Conservation (phyloP, 2,888 invertebrate species). For the Athripsodes cinereus region DNA sequence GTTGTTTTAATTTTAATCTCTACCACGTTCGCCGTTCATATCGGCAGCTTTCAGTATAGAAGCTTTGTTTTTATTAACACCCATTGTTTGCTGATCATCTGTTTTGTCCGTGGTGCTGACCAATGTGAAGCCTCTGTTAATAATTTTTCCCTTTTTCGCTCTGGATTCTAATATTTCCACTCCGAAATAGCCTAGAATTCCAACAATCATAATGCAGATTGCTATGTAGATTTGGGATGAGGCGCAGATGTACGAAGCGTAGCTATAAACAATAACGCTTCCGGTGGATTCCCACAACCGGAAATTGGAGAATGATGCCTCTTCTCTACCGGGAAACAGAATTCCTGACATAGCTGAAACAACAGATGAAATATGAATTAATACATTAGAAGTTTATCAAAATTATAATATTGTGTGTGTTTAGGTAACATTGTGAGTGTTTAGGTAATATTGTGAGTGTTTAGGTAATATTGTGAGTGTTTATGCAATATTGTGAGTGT, state of each 20-base stretch:
- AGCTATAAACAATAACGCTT: slow-evolving; percentile 78
- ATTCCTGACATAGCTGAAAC: slow-evolving; percentile 73
- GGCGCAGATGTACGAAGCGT: slow-evolving; percentile 72
- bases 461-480: too few species aligned
- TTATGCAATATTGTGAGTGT: too few species aligned
- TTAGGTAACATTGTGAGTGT: too few species aligned
- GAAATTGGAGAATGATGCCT: slow-evolving; percentile 90
- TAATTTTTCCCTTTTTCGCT: slow-evolving; percentile 39
- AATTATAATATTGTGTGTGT: too few species aligned
- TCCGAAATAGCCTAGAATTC: slow-evolving; percentile 67
- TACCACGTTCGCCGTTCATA: neutral
- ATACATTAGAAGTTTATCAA: too few species aligned
- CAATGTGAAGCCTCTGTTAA: slow-evolving; percentile 42
- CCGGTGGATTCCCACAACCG: slow-evolving; percentile 88
- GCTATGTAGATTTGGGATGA: slow-evolving; percentile 64
- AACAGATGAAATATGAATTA: neutral
- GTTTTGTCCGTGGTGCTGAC: slow-evolving; percentile 29
- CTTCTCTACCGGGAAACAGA: slow-evolving; percentile 76
- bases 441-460: too few species aligned
- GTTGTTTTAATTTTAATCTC: too few species aligned
- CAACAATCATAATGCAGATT: slow-evolving; percentile 60
- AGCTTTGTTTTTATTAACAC: neutral
- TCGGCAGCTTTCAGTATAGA: neutral
- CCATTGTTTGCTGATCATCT: neutral
- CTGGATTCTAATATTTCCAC: slow-evolving; percentile 56